Base-by-base conservation (phyloP, 1,140 invertebrate genomes). In the Drosophila suzukii region DNA sequence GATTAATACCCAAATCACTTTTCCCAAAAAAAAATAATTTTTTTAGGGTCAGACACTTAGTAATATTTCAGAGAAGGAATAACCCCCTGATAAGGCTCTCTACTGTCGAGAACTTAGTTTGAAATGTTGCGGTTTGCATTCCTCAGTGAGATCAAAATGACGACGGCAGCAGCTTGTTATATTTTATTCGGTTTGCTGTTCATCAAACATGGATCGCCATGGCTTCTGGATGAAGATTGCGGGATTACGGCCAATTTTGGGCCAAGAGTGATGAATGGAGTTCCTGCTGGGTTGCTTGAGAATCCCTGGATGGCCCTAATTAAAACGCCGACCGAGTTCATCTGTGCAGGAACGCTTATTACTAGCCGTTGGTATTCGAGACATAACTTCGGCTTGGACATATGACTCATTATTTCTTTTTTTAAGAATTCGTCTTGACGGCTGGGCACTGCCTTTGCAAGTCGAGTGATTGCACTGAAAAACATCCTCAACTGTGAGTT, bases 401-500 rank as follows among this genome's bases (percentile, higher is more conserved):
- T 15, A 24, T 20, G 11, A 59, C 46, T 36, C 36, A 38, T 54
- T n/a, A 12, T 4, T 0, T 6, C n/a, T 10, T 55, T 6, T 55
- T 49, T 12, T 4, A 13, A 62, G 61, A 15, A 12, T 66, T 49
- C 15, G 63, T 66, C 2, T 12, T 66, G 27, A 66, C 63, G 11
- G 63, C 63, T 13, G 59, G 43, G 6, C 63, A 66, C 13, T 66
- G 63, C 15, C 0, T 3, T 0, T 15, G 13, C 24, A 12, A 24
- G 0, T 0, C 3, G 0, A 0, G 4, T 0, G 4, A 32, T 0
- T 17, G 8, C n/a, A 50, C 0, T 15, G 0, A 0, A 2, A 12
- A 1, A 4, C 3, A 10, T 5, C 32, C n/a, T 12, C 3, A 32
- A 8, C 13, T 66, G 63, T 66, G 41, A 65, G 63, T 38, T 17